Evolutionary conservation across 2,797 vertebrate species (phyloP), one percentile per base, ranked within the genome.

Genomic region (Scomberomorus guttatus): DNA sequence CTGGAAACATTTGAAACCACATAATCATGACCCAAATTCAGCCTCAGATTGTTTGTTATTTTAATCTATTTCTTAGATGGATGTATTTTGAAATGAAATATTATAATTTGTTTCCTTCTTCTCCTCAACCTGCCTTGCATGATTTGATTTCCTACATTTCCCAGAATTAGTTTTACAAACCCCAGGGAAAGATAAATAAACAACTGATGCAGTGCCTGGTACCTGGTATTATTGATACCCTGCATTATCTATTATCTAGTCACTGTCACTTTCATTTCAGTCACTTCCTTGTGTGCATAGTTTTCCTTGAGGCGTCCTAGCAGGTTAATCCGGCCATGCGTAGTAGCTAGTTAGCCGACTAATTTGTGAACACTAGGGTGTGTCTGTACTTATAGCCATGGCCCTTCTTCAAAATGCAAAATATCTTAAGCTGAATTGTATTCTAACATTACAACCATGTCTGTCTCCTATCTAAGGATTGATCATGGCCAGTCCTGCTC

Each of bases 101-200:
- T 44, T 10, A 5, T 22, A 3, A 17, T 63, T 50, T 27, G 1
- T 44, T 44, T 22, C 32, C 22, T 62, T 6, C 18, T 37, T 54
- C 27, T 37, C n/a, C n/a, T 73, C 52, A 3, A 57, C 9, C 11
- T 48, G 20, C 24, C 34, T 32, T 17, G 20, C 50, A 18, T 32
- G 14, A 24, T 61, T 54, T 27, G 29, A 6, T 32, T 32, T 32
- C 29, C 5, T 32, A 32, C 29, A 32, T 32, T 32, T 32, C 29
- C 29, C 29, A 32, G 29, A 32, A 32, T 32, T 32, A 5, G 6
- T 32, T 32, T 32, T 32, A 32, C 29, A 32, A 32, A 32, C 29
- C 29, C 29, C 6, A 32, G 29, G n/a, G 62, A 50, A 34, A n/a
- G 42, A 50, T 3, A 52, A 42, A 75, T 75, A 58, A 59, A 22